Evolutionary conservation across 2,113 vertebrate genomes (phyloP).

Genomic region (Australoheros scitulus): DNA sequence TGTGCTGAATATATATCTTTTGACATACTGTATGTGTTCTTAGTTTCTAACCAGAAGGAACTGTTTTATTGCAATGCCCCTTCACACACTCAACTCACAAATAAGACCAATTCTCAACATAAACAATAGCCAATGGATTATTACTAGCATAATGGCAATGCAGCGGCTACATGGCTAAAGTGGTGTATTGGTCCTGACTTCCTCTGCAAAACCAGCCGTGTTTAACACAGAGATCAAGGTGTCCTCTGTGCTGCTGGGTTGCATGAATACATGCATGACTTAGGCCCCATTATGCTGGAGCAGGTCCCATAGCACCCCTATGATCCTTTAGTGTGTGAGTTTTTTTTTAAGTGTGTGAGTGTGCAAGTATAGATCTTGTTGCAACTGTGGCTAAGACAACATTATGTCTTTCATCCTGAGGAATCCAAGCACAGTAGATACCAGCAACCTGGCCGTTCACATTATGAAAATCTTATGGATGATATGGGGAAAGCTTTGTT

Average conservation of each 20-base stretch:
- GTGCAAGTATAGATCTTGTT: neutral
- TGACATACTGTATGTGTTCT: neutral
- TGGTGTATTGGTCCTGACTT: conserved; percentile 28
- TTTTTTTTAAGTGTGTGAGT: conserved; percentile 3
- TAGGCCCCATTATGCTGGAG: conserved; percentile 50
- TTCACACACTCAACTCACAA: neutral
- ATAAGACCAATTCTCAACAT: neutral
- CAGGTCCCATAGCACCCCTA: conserved; percentile 30
- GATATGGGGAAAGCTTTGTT: conserved; percentile 32
- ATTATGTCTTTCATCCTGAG: conserved; percentile 25
- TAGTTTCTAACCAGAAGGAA: neutral
- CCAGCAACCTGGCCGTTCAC: neutral
- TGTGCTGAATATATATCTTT: neutral
- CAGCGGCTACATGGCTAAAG: neutral
- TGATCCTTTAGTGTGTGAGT: conserved; percentile 4
- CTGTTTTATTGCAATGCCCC: neutral
- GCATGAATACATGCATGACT: conserved; percentile 68
- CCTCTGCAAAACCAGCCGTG: conserved; percentile 20
- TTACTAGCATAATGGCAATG: neutral
- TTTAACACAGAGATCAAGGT: conserved; percentile 46
- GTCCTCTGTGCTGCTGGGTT: conserved; percentile 47
- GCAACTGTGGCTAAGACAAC: conserved; percentile 15
- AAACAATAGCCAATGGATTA: neutral
- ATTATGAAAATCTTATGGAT: conserved; percentile 55
- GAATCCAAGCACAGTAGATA: neutral